Evolutionary conservation across 2,888 invertebrate species (phyloP), one percentile per base, ranked within the genome.

Genomic region (Pheosia gnoma): DNA sequence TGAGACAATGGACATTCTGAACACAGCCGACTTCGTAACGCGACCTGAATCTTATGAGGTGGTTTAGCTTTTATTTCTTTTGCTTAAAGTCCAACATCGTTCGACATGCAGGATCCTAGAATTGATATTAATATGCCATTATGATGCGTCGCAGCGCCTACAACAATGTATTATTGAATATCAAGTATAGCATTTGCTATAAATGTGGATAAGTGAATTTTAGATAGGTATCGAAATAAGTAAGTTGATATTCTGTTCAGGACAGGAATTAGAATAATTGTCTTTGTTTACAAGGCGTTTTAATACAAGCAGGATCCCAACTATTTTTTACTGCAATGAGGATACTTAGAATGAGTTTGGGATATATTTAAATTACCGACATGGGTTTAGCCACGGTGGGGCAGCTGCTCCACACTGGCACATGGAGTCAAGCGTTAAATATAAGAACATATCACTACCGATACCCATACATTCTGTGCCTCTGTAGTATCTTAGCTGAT

Each of bases 1-100:
- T 80, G 80, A 86, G 78, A 89, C 90, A 91, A 89, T 90, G 84
- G 88, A 82, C 86, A 88, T 88, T 88, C 86, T 86, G 85, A 84
- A 74, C 74, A 70, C 71, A 77, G 70, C 70, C 70, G 60, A 74
- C 72, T 70, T 72, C 74, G 69, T 73, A 75, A 74, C 66, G 71
- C 62, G 70, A 74, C 66, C 67, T 60, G 67, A 59, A 58, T 60
- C 65, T 69, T 65, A 61, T 59, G 47, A 62, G 52, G 64, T 66
- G 59, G 66, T 71, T 65, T 63, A 68, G 41, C 70, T 65, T 68
- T 74, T 78, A 66, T n/a, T n/a, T 10, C 41, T 0, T 53, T 3
- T 13, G 0, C 0, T 11, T 72, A 76, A 59, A 58, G 76, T 72
- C 69, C 38, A 69, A 57, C 68, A 63, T 76, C n/a, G 55, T 53